Percentiles rank a stretch among this genome's conserved stretches.
Evolutionary conservation across 92 coral and sea anemone species (phyloP).

Genomic region (Epizoanthus stellaris): DNA sequence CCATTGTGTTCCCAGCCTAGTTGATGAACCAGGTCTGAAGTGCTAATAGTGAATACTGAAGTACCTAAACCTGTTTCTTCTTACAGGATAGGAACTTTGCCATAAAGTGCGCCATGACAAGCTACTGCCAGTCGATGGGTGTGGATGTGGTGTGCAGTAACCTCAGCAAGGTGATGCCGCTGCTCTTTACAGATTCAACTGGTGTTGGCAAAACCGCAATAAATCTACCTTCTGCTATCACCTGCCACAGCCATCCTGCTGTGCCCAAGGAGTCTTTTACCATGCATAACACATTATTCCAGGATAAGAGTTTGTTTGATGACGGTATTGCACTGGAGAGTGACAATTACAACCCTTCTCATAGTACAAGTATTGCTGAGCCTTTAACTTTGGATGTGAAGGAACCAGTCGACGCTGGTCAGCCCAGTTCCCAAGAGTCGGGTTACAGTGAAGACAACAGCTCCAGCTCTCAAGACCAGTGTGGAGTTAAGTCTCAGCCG

Average conservation of each 20-base stretch:
- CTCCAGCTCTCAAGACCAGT: not conserved
- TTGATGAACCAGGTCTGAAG: too few species aligned
- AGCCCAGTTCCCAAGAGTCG: not conserved
- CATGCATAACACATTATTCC: not conserved
- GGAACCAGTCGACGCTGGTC: not conserved
- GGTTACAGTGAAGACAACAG: not conserved
- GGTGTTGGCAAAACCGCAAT: not conserved
- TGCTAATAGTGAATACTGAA: too few species aligned
- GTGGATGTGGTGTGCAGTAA: constrained; percentile 60
- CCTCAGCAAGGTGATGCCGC: constrained; percentile 63
- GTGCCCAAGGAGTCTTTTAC: not conserved
- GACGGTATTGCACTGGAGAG: constrained; percentile 48
- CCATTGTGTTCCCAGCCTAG: too few species aligned
- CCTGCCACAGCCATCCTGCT: not conserved
- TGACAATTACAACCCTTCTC: not conserved
- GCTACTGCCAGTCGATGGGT: constrained; percentile 66
- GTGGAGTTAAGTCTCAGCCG: not conserved
- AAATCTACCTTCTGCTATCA: not conserved
- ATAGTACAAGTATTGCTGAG: not conserved
- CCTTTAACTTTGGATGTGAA: not conserved
- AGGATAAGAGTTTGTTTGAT: constrained; percentile 78
- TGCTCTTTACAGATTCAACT: constrained; percentile 45
- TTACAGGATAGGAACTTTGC: constrained; percentile 16
- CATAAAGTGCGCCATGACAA: constrained; percentile 39
- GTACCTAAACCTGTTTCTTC: not conserved